Base-by-base conservation (phyloP, 2,888 invertebrate species). In the Leptarthrus brevirostris region DNA sequence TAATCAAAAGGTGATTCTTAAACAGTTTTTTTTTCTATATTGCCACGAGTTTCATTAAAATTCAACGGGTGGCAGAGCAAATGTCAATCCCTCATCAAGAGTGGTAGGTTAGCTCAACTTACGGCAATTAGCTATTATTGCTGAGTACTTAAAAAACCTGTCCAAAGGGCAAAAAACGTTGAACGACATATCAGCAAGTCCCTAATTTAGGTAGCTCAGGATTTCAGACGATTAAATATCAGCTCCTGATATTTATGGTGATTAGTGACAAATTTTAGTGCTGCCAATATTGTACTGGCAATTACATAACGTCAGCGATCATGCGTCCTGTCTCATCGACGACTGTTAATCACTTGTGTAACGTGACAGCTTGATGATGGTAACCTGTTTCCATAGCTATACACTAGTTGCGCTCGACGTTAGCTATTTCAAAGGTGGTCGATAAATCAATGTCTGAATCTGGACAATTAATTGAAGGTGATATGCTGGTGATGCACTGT, bases 301-400 rank as follows among this genome's bases (percentile, higher is more conserved):
- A 4, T 26, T 26, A 24, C 24, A 34, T 47, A 44, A 44, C 40
- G 12, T 61, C 16, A 20, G 20, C 61, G 24, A 47, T 47, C 47
- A 66, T 36, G 34, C 34, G 36, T 40, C 44, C 64, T 14, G 8
- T 16, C 8, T 8, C 47, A 26, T 66, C 47, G 47, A 18, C 47
- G 14, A 10, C 24, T 24, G 14, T 47, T 66, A 66, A 66, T 66
- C 47, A 66, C 64, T 47, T 47, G 24, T 66, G 24, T 47, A 47
- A 22, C 40, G 12, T 66, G 64, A 66, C 64, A 66, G 24, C 18
- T 47, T 66, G 64, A 66, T 66, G 64, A 66, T 47, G 44, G 64
- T 47, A 16, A 66, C 34, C 47, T 47, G 36, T 24, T 61, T 26
- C 26, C 40, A 3, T 3, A 12, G 12, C 40, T n/a, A 3, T 40